Evolutionary conservation across 2,113 vertebrate genomes (phyloP).

Genomic region (Myocastor coypus): DNA sequence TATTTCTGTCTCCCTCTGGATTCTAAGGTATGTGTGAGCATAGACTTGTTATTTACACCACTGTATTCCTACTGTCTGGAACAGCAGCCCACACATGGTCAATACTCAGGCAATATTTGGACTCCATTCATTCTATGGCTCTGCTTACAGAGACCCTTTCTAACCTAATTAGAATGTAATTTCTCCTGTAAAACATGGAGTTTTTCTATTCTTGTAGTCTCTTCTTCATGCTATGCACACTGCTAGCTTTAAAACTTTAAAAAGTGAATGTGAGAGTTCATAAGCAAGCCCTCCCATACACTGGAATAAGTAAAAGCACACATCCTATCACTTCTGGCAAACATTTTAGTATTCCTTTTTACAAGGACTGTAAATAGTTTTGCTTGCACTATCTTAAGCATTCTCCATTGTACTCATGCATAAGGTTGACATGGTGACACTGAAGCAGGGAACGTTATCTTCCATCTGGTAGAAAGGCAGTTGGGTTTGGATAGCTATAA

Average conservation of each 20-base stretch:
- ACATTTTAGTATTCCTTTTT: neutral
- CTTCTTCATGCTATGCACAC: fast-evolving
- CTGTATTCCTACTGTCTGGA: neutral
- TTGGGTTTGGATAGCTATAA: neutral
- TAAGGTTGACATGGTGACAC: neutral
- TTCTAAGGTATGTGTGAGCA: neutral
- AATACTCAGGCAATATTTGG: neutral
- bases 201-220: neutral
- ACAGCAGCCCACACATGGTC: neutral
- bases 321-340: neutral
- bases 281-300: neutral
- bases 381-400: neutral
- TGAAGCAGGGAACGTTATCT: neutral
- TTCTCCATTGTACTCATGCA: neutral
- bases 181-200: neutral
- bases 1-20: neutral
- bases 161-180: neutral
- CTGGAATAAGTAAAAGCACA: neutral
- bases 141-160: neutral
- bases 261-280: neutral
- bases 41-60: neutral
- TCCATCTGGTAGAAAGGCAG: neutral
- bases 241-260: neutral
- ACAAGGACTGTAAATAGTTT: neutral
- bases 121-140: neutral